Evolutionary conservation across 1,140 invertebrate species (phyloP).

Genomic region (Notospermus geniculatus): DNA sequence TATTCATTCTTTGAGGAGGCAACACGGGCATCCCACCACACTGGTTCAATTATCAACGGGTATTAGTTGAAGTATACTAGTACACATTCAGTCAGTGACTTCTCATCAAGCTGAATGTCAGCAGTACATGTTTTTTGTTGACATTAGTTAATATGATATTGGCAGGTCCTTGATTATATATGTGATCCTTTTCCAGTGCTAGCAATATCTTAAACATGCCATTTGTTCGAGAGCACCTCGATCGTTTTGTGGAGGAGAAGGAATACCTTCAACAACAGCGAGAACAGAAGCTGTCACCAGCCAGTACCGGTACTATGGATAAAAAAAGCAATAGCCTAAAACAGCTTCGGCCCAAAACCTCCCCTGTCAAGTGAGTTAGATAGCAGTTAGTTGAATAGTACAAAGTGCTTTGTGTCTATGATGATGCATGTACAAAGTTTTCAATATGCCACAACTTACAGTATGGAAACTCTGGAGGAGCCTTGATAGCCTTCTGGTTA

Average conservation of each 20-base stretch:
- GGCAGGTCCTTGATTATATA: background rate
- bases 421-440: too few relatives aligned
- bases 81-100: background rate
- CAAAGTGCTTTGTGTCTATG: too few relatives aligned
- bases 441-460: too few relatives aligned
- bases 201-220: conserved; percentile 42
- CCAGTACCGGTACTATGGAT: background rate
- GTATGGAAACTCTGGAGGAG: too few relatives aligned
- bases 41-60: too few relatives aligned
- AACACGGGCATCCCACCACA: too few relatives aligned
- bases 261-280: conserved; percentile 39
- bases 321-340: background rate
- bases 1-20: too few relatives aligned
- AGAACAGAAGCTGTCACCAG: conserved; percentile 6
- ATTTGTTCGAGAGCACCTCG: conserved; percentile 40
- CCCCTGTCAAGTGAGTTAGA: background rate
- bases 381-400: too few relatives aligned
- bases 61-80: too few relatives aligned
- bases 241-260: conserved; percentile 44
- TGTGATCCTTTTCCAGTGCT: conserved; percentile 34
- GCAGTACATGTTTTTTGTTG: background rate
- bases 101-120: background rate
- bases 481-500: too few relatives aligned
- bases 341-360: background rate
- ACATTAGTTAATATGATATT: background rate